phyloP scores from a whole-genome alignment of 2,797 vertebrate species.

The Galago senegalensis region DNA sequence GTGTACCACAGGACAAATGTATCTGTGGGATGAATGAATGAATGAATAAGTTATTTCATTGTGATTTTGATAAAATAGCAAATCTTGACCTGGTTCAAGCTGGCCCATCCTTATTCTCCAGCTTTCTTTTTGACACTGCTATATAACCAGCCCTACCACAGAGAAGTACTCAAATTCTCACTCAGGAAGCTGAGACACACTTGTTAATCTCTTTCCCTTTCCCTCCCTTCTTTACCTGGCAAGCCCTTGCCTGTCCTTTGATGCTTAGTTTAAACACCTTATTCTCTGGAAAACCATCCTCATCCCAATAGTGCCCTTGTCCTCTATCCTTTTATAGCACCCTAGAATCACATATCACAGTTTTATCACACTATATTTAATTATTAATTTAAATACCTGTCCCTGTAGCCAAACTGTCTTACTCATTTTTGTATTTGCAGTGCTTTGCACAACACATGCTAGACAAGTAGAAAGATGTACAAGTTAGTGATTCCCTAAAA shows the following conservation, averaged over 20 bases:
- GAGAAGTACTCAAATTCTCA: neutral
- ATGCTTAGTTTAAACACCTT: neutral
- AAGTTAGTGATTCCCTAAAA: neutral
- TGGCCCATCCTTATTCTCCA: neutral
- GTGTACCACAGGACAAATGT: neutral
- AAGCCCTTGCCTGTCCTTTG: neutral
- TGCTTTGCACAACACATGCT: neutral
- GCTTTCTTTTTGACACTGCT: neutral
- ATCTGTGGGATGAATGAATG: neutral
- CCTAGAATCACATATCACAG: neutral
- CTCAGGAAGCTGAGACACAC: neutral
- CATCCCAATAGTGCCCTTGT: neutral
- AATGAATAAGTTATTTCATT: neutral
- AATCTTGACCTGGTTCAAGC: neutral
- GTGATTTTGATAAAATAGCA: neutral
- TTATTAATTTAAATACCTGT: slow-evolving; percentile 19
- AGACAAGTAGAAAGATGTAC: neutral
- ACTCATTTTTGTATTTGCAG: neutral
- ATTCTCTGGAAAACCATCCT: neutral
- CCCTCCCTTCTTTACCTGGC: neutral
- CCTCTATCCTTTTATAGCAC: neutral
- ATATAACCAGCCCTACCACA: neutral
- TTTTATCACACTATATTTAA: neutral
- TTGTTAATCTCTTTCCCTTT: neutral
- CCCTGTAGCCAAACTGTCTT: neutral